Conservation (phyloP, 2,797 vertebrate species). For the Falco biarmicus region DNA sequence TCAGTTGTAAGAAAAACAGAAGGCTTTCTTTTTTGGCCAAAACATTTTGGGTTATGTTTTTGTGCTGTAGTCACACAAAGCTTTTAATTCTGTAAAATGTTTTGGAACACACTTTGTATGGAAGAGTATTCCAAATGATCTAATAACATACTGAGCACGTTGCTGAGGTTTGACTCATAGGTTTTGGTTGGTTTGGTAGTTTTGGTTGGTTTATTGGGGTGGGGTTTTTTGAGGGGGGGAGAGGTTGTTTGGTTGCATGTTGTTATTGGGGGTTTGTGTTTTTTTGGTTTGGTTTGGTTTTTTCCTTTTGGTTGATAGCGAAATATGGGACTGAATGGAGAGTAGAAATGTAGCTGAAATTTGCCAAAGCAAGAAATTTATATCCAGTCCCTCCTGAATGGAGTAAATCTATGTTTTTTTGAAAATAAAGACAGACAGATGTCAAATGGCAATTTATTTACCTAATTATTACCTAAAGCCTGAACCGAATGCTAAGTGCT, state of each 20-base stretch:
- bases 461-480: background rate
- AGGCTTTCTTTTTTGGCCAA: conserved; percentile 48
- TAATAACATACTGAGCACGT: background rate
- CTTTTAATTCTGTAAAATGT: conserved; percentile 26
- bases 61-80: conserved; percentile 11
- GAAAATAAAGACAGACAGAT: background rate
- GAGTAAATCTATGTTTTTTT: background rate
- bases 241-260: background rate
- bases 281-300: accelerated
- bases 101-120: background rate
- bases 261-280: accelerated
- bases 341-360: background rate
- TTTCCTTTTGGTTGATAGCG: background rate
- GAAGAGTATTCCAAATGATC: background rate
- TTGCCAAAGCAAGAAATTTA: background rate
- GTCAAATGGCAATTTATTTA: background rate
- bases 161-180: background rate
- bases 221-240: no score
- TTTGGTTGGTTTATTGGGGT: background rate
- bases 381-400: background rate
- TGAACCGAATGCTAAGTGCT: background rate
- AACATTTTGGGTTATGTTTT: conserved; percentile 52
- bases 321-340: background rate
- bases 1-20: conserved; percentile 46
- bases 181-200: background rate